phyloP scores from a whole-genome alignment of 2,797 vertebrate genomes.

The Adrianichthys oophorus region DNA sequence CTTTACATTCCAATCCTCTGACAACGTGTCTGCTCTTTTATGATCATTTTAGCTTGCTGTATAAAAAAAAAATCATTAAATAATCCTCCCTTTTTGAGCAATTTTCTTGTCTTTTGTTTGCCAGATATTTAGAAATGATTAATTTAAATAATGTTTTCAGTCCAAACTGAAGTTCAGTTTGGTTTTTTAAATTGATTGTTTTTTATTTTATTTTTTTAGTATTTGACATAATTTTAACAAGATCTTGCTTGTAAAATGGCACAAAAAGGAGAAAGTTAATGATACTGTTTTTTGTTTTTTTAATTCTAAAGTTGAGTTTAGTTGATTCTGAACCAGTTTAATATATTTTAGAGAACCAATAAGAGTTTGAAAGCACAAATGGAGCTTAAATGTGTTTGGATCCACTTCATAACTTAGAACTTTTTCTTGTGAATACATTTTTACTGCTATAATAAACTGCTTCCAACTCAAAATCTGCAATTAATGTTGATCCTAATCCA shows the following conservation, averaged over 20 bases:
- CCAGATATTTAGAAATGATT: slow-evolving; percentile 18
- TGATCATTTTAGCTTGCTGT: slow-evolving; percentile 64
- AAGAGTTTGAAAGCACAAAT: slow-evolving; percentile 28
- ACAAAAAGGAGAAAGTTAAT: slow-evolving; percentile 36
- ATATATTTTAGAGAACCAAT: slow-evolving; percentile 11
- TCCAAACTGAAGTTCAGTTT: slow-evolving; percentile 15
- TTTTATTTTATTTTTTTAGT: slow-evolving; percentile 20
- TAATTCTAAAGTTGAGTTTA: slow-evolving; percentile 38
- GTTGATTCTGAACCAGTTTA: slow-evolving; percentile 52
- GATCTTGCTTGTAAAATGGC: slow-evolving; percentile 23
- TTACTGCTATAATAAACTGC: too few relatives aligned
- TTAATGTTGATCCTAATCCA: too few relatives aligned
- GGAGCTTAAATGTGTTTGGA: neutral
- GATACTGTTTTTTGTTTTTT: slow-evolving; percentile 32
- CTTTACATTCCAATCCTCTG: slow-evolving; percentile 78
- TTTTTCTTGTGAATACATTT: too few relatives aligned
- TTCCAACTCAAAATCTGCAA: too few relatives aligned
- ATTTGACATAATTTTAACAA: slow-evolving; percentile 22
- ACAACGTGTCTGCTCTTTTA: slow-evolving; percentile 79
- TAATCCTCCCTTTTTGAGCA: slow-evolving; percentile 54
- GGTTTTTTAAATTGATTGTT: slow-evolving; percentile 16
- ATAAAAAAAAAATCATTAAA: slow-evolving; percentile 43
- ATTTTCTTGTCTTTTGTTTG: slow-evolving; percentile 51
- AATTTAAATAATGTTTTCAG: slow-evolving; percentile 26
- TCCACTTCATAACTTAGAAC: too few relatives aligned